A percentile compares a stretch with the other conserved stretches of the same genome.
Conservation (phyloP, 2,797 vertebrate species). For the Rhadinocentrus ornatus region DNA sequence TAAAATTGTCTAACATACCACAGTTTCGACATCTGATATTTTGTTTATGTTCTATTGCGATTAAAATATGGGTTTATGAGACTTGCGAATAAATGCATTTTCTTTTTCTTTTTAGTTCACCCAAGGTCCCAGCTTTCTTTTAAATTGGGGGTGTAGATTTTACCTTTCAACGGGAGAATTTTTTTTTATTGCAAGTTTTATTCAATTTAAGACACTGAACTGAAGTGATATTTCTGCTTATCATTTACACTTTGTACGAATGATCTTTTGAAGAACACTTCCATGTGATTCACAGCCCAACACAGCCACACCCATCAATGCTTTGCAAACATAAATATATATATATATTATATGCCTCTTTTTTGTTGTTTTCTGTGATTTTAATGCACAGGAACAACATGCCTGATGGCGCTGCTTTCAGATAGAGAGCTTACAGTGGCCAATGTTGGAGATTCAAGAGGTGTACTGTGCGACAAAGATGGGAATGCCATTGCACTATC, state of each 20-base stretch:
- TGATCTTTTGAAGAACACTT: background rate
- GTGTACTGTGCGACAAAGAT: conserved; percentile 96
- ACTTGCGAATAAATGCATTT: background rate
- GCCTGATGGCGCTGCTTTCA: conserved; percentile 92
- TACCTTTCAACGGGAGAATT: too few species aligned
- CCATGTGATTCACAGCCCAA: background rate
- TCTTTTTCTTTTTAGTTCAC: background rate
- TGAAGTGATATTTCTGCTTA: background rate
- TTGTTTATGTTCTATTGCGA: background rate
- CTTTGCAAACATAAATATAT: background rate
- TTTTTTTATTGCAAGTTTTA: too few species aligned
- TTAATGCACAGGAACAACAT: conserved; percentile 89
- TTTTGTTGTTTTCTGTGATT: background rate
- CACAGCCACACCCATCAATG: background rate
- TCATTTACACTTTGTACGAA: background rate
- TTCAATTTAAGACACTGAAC: too few species aligned
- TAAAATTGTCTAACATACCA: too few species aligned
- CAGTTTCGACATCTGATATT: background rate
- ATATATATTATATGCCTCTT: background rate
- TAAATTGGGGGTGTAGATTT: background rate
- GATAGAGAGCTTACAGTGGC: conserved; percentile 96
- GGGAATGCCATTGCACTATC: conserved; percentile 95
- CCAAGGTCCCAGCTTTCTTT: background rate
- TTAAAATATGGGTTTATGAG: background rate
- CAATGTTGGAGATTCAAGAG: conserved; percentile 95